These are phyloP conservation scores for Platorchestia sp. DNA, from an alignment of 1,140 invertebrate species.

Conservation along the genomic window DNA sequence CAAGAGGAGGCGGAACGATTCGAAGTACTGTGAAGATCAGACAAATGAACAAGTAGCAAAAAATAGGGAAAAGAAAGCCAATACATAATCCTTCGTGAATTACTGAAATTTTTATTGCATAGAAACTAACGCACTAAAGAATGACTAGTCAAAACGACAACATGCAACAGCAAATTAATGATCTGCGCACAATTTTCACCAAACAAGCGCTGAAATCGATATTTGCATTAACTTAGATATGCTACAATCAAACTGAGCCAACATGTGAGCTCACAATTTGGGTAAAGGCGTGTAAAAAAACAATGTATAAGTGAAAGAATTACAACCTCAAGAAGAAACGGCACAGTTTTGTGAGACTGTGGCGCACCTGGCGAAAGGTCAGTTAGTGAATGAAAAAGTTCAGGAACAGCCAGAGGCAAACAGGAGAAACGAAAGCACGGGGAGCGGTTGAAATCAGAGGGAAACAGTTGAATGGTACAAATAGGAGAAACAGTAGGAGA, in stretches of 20 bases:
- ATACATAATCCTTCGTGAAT: not conserved
- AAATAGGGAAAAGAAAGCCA: not conserved
- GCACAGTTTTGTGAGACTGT: not conserved
- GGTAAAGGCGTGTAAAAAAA: no score
- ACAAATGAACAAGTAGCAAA: not conserved
- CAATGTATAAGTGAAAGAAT: not conserved
- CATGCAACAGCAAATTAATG: no score
- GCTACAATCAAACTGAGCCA: no score
- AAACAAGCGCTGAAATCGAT: no score
- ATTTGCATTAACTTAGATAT: no score
- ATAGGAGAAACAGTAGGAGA: no score
- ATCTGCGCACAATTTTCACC: no score
- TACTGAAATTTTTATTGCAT: not conserved
- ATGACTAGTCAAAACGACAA: not conserved
- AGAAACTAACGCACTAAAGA: not conserved
- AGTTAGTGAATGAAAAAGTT: not conserved
- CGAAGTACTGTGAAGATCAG: not conserved
- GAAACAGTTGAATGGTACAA: no score
- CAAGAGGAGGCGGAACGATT: not conserved
- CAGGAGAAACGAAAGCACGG: not conserved
- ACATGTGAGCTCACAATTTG: no score
- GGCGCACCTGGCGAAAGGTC: not conserved
- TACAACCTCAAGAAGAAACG: not conserved
- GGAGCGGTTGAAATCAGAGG: not conserved
- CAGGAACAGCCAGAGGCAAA: not conserved